phyloP scores from a whole-genome alignment of 2,888 invertebrate species.

The Entomobrya multifasciata region DNA sequence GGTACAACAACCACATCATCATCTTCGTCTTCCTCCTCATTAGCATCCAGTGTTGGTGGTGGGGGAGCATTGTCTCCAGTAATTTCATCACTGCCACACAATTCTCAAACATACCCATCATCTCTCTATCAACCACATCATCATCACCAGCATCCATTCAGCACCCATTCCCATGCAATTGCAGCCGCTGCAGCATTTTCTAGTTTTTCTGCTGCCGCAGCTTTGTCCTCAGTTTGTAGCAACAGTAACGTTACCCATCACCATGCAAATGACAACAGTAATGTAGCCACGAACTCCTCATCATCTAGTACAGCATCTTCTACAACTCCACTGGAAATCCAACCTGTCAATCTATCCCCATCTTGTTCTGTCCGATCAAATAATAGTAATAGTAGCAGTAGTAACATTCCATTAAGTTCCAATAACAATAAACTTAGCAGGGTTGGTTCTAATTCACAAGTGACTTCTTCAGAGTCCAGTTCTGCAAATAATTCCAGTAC shows the following conservation, averaged over 20 bases:
- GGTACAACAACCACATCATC: not conserved
- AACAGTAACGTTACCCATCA: slow-evolving; percentile 25
- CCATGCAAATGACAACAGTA: not conserved
- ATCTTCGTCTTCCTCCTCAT: slow-evolving; percentile 37
- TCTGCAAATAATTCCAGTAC: slow-evolving; percentile 5
- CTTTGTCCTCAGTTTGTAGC: slow-evolving; percentile 48
- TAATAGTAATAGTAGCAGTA: slow-evolving; percentile 30
- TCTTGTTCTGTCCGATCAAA: slow-evolving; percentile 54
- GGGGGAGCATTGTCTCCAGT: slow-evolving; percentile 45
- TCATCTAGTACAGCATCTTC: slow-evolving; percentile 1
- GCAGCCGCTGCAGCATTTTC: slow-evolving; percentile 73
- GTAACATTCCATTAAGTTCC: too few species aligned
- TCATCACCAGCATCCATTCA: slow-evolving; percentile 45
- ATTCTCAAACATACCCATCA: slow-evolving; percentile 54
- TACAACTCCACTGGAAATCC: slow-evolving; percentile 24
- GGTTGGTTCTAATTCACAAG: slow-evolving; percentile 20
- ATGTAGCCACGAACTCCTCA: not conserved
- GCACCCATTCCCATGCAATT: slow-evolving; percentile 52
- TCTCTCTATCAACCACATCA: slow-evolving; percentile 29
- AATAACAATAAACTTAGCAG: slow-evolving; percentile 37
- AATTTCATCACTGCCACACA: slow-evolving; percentile 54
- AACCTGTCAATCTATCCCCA: slow-evolving; percentile 70
- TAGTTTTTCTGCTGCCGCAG: slow-evolving; percentile 70
- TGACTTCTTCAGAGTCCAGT: slow-evolving; percentile 1
- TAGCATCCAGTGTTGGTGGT: slow-evolving; percentile 9